phyloP scores from a whole-genome alignment of 2,888 invertebrate species.

The Drosophila nr. perissopoda region DNA sequence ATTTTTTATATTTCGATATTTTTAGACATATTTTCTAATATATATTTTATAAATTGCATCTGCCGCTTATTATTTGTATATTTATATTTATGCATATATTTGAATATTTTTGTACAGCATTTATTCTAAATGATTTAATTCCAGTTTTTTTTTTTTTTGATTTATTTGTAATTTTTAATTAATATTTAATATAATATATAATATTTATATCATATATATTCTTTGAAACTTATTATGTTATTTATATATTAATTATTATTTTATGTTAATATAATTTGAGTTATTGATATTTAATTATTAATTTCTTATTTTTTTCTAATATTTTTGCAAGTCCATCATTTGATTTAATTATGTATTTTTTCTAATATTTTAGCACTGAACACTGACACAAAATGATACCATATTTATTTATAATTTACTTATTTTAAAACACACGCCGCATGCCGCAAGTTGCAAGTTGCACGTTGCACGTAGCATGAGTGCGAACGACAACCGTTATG shows the following conservation, averaged over 20 bases:
- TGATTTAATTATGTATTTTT: background rate
- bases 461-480: conserved; percentile 37
- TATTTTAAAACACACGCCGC: conserved; percentile 37
- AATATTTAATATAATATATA: background rate
- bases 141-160: background rate
- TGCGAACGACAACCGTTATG: conserved; percentile 57
- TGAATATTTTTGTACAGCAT: background rate
- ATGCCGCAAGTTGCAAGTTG: conserved; percentile 53
- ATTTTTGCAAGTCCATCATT: background rate
- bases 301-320: background rate
- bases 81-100: background rate
- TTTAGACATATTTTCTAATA: background rate
- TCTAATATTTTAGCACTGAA: background rate
- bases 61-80: background rate
- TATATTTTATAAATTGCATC: background rate
- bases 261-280: background rate
- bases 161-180: background rate
- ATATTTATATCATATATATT: background rate
- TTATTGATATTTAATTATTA: background rate
- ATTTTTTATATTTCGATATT: background rate
- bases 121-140: background rate
- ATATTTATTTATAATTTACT: conserved; percentile 18
- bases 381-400: background rate
- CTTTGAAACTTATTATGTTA: background rate
- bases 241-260: background rate